Base-by-base conservation (phyloP, 1,140 invertebrate species). In the Trachelipus rathkii region DNA sequence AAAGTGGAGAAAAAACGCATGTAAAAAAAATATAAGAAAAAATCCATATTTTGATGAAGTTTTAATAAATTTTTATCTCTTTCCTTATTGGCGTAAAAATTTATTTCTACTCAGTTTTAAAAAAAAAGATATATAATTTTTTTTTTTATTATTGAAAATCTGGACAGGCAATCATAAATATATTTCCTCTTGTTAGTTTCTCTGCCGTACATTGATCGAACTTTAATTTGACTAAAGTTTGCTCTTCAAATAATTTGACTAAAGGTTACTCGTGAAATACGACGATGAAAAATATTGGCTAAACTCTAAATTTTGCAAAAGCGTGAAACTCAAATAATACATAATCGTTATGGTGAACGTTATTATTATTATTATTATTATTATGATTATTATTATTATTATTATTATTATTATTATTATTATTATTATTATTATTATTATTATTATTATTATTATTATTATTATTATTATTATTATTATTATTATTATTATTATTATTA, bases 331-430 rank as follows among this genome's bases (percentile, higher is more conserved):
- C 33, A 33, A 33, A 33, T n/a, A n/a, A n/a, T 6, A 33, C 33
- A 33, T 33, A 3, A 3, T 33, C 1, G 33, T 33, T 3, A 33
- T 33, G 33, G 33, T 33, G 33, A 33, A 33, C 1, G 33, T 33
- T 67, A 67, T 67, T 24, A 67, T 21, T 67, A 67, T 67, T 15
- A 15, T 67, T 67, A 67, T 67, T 10, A 67, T 67, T 67, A 15
- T 10, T 67, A 67, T 10, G 0, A 67, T 67, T 15, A 67, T 67
- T 67, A 67, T 67, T 15, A 67, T 67, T 67, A 15, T 67, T 15
- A 67, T 67, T 67, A 15, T 67, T 67, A 67, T 15, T 15, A 67
- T 67, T 67, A 67, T 67, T 15, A 67, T 67, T 67, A 67, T 67
- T 67, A 67, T 67, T 67, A 10, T 67, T 9, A 67, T 67, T 67